Percentiles rank a stretch among this genome's conserved stretches.
Evolutionary conservation across 2,888 invertebrate genomes (phyloP).

Genomic region (Meteorus colon): DNA sequence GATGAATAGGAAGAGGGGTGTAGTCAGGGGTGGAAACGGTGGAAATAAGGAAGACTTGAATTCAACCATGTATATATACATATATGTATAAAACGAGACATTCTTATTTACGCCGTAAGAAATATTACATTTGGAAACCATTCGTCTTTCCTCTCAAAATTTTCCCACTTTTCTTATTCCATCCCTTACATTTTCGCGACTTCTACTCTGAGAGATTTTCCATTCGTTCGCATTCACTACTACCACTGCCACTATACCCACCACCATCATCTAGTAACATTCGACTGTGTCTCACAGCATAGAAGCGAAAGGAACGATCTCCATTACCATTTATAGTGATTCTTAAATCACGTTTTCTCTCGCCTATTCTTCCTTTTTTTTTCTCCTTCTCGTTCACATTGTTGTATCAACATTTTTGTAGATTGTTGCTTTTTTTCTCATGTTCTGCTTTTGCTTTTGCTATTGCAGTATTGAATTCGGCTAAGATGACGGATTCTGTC

Average conservation of each 20-base stretch:
- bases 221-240: conserved; percentile 27
- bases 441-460: no score
- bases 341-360: conserved; percentile 64
- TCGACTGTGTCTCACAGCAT: conserved; percentile 31
- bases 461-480: no score
- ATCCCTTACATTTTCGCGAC: conserved; percentile 40
- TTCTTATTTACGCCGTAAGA: conserved; percentile 67
- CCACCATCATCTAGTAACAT: neutral
- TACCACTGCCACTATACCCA: neutral
- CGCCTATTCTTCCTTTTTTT: conserved; percentile 46
- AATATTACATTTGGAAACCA: conserved; percentile 69
- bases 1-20: conserved; percentile 4
- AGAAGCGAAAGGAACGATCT: conserved; percentile 56
- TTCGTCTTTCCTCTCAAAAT: conserved; percentile 44
- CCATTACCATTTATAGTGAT: conserved; percentile 73
- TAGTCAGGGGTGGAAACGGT: neutral
- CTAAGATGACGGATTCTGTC: no score
- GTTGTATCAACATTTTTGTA: neutral
- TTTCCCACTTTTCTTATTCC: conserved; percentile 36
- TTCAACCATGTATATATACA: conserved; percentile 13
- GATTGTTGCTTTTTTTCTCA: neutral
- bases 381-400: neutral
- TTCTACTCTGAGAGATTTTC: conserved; percentile 31
- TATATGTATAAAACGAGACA: conserved; percentile 47
- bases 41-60: conserved; percentile 5